phyloP scores from a whole-genome alignment of 1,140 invertebrate species.

The Drosophila santomea region DNA sequence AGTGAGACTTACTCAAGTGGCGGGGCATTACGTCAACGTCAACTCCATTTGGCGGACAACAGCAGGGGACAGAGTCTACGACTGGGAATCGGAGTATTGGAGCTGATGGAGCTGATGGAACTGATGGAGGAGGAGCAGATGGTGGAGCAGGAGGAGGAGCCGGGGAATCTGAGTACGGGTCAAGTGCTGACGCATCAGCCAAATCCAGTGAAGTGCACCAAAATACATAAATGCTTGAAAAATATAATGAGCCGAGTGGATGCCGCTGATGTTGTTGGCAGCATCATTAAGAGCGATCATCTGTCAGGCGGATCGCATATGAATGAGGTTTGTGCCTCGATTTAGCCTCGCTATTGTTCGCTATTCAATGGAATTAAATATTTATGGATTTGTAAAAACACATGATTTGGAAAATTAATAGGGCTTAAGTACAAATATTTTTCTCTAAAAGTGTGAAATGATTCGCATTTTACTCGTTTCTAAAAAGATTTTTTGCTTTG shows the following conservation, averaged over 20 bases:
- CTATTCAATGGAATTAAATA: neutral
- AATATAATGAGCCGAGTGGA: constrained; percentile 70
- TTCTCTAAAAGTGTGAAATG: neutral
- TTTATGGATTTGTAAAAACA: neutral
- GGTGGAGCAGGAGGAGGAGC: constrained; percentile 6
- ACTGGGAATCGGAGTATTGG: constrained; percentile 30
- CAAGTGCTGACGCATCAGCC: constrained; percentile 81
- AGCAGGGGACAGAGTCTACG: constrained; percentile 47
- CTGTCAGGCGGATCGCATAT: constrained; percentile 50
- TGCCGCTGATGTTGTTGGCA: constrained; percentile 39
- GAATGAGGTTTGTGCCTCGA: constrained; percentile 54
- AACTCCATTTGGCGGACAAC: constrained; percentile 78
- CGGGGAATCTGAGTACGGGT: constrained; percentile 49
- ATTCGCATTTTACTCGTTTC: no score
- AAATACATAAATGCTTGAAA: constrained; percentile 72
- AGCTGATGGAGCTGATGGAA: no score
- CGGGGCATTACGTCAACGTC: constrained; percentile 79
- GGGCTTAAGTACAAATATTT: no score
- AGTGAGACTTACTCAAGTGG: constrained; percentile 73
- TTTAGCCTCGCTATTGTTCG: constrained; percentile 44
- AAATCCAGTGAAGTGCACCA: constrained; percentile 77
- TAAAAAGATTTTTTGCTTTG: no score
- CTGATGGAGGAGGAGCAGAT: neutral
- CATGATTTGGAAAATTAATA: neutral
- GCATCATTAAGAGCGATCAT: constrained; percentile 78